Evolutionary conservation across 2,797 vertebrate species (phyloP).

Genomic region (Enteromius trimaculatus): DNA sequence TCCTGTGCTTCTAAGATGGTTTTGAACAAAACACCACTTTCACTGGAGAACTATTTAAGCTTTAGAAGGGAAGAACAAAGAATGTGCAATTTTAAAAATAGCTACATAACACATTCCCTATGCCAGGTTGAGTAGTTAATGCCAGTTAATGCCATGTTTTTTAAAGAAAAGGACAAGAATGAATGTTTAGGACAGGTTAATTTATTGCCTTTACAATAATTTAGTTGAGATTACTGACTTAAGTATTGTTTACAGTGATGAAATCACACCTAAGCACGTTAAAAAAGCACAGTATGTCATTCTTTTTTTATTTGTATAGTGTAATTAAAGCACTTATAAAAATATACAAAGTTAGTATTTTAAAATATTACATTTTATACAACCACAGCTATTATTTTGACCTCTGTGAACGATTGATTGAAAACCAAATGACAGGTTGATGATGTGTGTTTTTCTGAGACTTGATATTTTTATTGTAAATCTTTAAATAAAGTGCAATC

Average conservation of each 20-base stretch:
- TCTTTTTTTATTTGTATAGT: slow-evolving; percentile 33
- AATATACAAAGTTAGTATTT: slow-evolving; percentile 8
- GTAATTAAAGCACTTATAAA: slow-evolving; percentile 13
- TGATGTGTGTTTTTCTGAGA: background rate
- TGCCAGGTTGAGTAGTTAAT: background rate
- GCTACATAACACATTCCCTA: slow-evolving; percentile 6
- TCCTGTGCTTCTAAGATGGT: slow-evolving; percentile 47
- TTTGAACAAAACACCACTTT: slow-evolving; percentile 37
- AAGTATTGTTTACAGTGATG: slow-evolving; percentile 41
- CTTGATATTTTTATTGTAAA: background rate
- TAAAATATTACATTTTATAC: background rate
- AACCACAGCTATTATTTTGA: background rate
- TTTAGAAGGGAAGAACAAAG: slow-evolving; percentile 12
- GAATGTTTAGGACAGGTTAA: background rate
- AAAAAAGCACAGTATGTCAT: slow-evolving; percentile 26
- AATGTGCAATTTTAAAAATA: slow-evolving; percentile 14
- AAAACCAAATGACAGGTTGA: background rate
- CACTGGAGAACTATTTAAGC: slow-evolving; percentile 18
- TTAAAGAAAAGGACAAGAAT: background rate
- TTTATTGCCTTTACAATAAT: slow-evolving; percentile 19
- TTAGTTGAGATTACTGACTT: background rate
- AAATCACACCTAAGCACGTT: slow-evolving; percentile 31
- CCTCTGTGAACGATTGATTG: background rate
- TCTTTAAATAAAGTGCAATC: slow-evolving; percentile 2
- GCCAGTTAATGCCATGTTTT: background rate